Base-by-base conservation (phyloP, 2,888 invertebrate genomes). In the Pogonocherus hispidulus region DNA sequence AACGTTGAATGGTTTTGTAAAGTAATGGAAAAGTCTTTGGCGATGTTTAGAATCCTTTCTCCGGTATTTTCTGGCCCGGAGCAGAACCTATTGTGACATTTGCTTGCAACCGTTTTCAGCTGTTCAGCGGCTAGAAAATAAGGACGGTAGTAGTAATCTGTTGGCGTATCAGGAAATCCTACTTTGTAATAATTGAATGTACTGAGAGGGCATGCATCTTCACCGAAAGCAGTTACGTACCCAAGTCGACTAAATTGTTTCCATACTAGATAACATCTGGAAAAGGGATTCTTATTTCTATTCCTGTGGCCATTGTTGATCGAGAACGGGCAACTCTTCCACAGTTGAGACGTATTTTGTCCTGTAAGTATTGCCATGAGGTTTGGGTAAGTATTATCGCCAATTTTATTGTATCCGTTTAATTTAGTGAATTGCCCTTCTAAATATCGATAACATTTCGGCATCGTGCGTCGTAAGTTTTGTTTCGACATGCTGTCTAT, bases 381-480 rank as follows among this genome's bases (percentile, higher is more conserved):
- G 84, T 97, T 98, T 0, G 97, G 95, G 79, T 94, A 95, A 0
- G 96, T 96, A 79, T 97, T 97, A 80, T 96, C 96, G 1, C 91
- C 95, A 73, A 94, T 89, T 90, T 94, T 89, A 73, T 88, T 88
- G 69, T 84, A 85, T 6, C 83, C 83, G 71, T 73, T 76, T 19
- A 83, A 71, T 60, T 81, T 82, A 11, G 82, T 66, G 81, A 82
- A 83, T 14, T 73, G 89, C 18, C 90, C 87, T 56, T 90, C 86
- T 32, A 96, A 86, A 81, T 91, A 91, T 14, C 87, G 85, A 1
- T 89, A 86, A 0, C 95, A 94, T 79, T 89, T 88, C 0, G 92
- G 91, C 90, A 96, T 91, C 3, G 92, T 90, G 54, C 94, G 88
- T 19, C 90, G 87, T 64, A 94, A 88, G 81, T 95, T 94, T 32